These are phyloP conservation scores for Cricetomys ansorgei DNA, from an alignment of 2,113 vertebrate species.

Conservation along the genomic window DNA sequence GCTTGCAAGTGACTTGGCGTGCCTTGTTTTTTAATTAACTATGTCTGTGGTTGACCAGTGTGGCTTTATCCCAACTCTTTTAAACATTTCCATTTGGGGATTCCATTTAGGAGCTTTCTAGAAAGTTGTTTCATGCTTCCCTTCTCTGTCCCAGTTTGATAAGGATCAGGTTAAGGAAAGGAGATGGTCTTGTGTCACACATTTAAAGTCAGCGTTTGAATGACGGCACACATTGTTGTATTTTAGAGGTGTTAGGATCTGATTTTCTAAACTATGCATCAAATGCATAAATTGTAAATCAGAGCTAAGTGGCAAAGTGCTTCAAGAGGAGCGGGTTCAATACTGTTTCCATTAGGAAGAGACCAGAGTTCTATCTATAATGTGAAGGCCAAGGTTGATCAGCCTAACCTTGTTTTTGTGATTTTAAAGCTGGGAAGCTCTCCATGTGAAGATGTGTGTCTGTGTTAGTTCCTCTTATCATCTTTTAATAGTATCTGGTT, in stretches of 20 bases:
- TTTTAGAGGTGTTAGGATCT: conserved; percentile 81
- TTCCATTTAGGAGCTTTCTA: conserved; percentile 85
- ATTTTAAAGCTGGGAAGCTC: conserved; percentile 87
- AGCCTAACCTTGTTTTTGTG: conserved; percentile 90
- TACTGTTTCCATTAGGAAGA: conserved; percentile 86
- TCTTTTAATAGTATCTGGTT: conserved; percentile 87
- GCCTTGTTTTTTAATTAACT: conserved; percentile 73
- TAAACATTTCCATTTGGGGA: conserved; percentile 76
- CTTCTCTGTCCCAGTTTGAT: conserved; percentile 81
- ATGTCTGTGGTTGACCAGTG: conserved; percentile 80
- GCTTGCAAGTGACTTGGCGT: conserved; percentile 83
- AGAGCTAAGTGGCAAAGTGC: conserved; percentile 74
- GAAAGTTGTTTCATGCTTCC: conserved; percentile 85
- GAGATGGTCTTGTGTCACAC: conserved; percentile 73
- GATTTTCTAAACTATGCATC: conserved; percentile 90
- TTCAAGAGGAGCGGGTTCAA: conserved; percentile 65
- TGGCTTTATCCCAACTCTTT: conserved; percentile 74
- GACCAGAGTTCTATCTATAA: conserved; percentile 80
- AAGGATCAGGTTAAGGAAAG: conserved; percentile 82
- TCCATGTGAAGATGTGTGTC: conserved; percentile 45
- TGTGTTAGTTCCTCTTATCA: conserved; percentile 66
- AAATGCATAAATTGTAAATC: conserved; percentile 93
- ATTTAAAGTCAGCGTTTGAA: conserved; percentile 71
- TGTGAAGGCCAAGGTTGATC: conserved; percentile 92
- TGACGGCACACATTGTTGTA: conserved; percentile 80